phyloP scores from a whole-genome alignment of 2,797 vertebrate genomes.

The Vireo griseus region DNA sequence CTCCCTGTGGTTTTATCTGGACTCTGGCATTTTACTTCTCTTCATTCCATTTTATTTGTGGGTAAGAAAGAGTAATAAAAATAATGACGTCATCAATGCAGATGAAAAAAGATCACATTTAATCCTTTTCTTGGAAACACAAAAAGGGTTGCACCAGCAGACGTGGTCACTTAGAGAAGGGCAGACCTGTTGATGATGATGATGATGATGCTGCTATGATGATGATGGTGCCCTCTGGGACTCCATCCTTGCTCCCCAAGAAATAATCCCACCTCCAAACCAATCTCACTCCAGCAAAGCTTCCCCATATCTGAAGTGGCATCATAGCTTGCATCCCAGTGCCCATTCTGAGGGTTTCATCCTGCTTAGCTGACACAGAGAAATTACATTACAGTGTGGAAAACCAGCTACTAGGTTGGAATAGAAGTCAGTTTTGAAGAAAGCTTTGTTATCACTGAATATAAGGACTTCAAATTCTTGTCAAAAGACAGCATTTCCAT shows the following conservation, averaged over 20 bases:
- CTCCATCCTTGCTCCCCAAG: not conserved
- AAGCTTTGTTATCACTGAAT: not conserved
- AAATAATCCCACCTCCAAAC: not conserved
- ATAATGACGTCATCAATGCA: not conserved
- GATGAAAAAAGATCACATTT: not conserved
- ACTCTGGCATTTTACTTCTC: not conserved
- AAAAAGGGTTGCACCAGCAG: not conserved
- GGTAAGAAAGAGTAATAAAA: not conserved
- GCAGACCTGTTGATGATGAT: accelerated
- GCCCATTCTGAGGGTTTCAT: not conserved
- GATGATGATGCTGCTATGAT: accelerated
- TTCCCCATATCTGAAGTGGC: not conserved
- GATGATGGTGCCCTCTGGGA: accelerated
- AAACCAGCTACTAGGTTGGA: not conserved
- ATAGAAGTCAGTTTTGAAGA: not conserved
- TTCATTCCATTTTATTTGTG: not conserved
- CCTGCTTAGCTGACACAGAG: not conserved
- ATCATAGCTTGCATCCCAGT: not conserved
- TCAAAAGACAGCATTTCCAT: not conserved
- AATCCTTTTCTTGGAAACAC: not conserved
- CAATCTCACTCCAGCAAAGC: not conserved
- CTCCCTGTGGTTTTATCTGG: not conserved
- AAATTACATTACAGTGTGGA: not conserved
- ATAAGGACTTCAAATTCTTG: not conserved
- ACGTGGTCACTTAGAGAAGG: accelerated